Evolutionary conservation across 2,797 vertebrate genomes (phyloP).

Genomic region (Hylomyscus alleni): DNA sequence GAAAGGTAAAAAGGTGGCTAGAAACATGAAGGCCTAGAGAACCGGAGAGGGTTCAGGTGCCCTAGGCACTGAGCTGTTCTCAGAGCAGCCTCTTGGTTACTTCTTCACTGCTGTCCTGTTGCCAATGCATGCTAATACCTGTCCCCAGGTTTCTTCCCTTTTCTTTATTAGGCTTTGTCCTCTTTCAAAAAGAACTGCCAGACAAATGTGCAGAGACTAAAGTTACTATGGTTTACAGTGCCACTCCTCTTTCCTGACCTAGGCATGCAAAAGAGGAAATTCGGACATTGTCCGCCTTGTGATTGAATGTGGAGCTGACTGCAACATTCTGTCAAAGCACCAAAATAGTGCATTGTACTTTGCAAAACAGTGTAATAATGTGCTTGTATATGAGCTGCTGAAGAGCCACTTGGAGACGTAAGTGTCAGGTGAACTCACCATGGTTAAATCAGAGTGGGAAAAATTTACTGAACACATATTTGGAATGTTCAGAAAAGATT

Average conservation of each 20-base stretch:
- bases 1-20: background rate
- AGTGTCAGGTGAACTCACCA: conserved; percentile 83
- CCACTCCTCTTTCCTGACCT: background rate
- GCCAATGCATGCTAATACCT: background rate
- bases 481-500: background rate
- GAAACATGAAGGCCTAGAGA: no score
- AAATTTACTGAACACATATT: background rate
- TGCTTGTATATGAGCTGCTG: conserved; percentile 94
- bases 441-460: background rate
- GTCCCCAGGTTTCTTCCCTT: background rate
- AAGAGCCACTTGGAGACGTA: conserved; percentile 95
- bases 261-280: conserved; percentile 98
- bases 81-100: background rate
- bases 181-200: background rate
- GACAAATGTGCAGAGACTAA: background rate
- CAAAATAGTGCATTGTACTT: conserved; percentile 95
- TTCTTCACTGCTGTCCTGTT: background rate
- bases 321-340: conserved; percentile 97
- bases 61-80: no score
- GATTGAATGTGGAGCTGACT: conserved; percentile 97
- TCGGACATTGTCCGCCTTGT: conserved; percentile 96
- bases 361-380: conserved; percentile 95
- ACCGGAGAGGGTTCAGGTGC: no score
- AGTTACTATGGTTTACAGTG: background rate
- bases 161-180: background rate